Percentiles rank a stretch among this genome's conserved stretches.
These are phyloP conservation scores for Hylaea fasciaria DNA, from an alignment of 2,888 invertebrate species.

Conservation along the genomic window DNA sequence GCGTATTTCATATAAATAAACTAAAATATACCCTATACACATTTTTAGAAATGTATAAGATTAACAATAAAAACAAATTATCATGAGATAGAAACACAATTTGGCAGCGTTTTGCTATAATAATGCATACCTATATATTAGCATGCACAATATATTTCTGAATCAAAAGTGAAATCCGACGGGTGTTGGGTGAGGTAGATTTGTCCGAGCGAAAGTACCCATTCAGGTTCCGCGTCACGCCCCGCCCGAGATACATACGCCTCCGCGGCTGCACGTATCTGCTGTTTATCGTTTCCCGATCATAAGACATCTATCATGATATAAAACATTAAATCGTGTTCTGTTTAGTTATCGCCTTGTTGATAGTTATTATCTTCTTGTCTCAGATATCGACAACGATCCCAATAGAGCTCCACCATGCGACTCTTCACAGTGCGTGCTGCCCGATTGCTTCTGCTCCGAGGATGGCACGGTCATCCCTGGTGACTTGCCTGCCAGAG, in stretches of 20 bases:
- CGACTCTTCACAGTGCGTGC: slow-evolving; percentile 92
- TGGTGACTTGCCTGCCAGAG: slow-evolving; percentile 92
- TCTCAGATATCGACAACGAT: slow-evolving; percentile 95
- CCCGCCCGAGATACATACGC: slow-evolving; percentile 50
- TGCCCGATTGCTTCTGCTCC: slow-evolving; percentile 97
- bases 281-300: slow-evolving; percentile 39
- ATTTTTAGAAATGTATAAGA: too few relatives aligned
- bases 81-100: not conserved
- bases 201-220: slow-evolving; percentile 80
- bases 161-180: slow-evolving; percentile 79
- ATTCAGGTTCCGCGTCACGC: slow-evolving; percentile 71
- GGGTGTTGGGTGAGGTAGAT: slow-evolving; percentile 66
- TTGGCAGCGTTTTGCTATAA: slow-evolving; percentile 30
- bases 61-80: not conserved
- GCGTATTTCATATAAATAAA: slow-evolving; percentile 2
- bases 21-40: not conserved
- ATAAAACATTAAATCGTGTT: not conserved
- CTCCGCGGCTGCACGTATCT: slow-evolving; percentile 47
- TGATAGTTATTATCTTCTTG: slow-evolving; percentile 38
- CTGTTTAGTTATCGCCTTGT: not conserved
- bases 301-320: not conserved
- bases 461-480: slow-evolving; percentile 95
- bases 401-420: slow-evolving; percentile 96
- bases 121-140: slow-evolving; percentile 19
- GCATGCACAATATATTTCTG: slow-evolving; percentile 34